Evolutionary conservation across 2,113 vertebrate species (phyloP), one percentile per base, ranked within the genome.

Genomic region (Actinemys pallida): DNA sequence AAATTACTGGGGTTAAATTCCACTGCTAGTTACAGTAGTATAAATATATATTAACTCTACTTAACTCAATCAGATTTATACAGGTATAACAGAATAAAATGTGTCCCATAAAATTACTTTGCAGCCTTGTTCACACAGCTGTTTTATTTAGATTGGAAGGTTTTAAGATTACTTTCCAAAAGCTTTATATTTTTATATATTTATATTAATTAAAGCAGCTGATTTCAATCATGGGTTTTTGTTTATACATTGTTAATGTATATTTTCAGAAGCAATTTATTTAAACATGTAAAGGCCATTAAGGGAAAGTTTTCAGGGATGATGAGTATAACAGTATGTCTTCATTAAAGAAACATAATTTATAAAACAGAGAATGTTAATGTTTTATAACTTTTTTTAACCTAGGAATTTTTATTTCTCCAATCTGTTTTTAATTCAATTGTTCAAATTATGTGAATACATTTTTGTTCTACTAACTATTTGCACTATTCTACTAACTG

Each of bases 251-350:
- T 91, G 76, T 92, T 95, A 96, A 95, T 94, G 56, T 93, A 59
- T 96, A 89, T 97, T 98, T 98, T 96, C 59, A 93, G 84, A 81
- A 96, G 75, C 93, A 89, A 93, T 95, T 96, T 97, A 90, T 90
- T 96, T 93, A 95, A 96, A 96, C 84, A 88, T 96, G 22, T 93
- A 93, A 96, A 94, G 90, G 78, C 72, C 96, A 94, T 91, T 97
- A 94, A 89, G 95, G 89, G 90, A 96, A 93, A 96, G 96, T 94
- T 94, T 94, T 96, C 91, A 96, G 89, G 92, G 89, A 90, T 56
- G 5, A 91, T 10, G 50, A 95, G 50, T 95, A 20, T 95, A 97
- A 90, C 54, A 93, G 31, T 85, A 83, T 91, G 35, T 29, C 93
- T 97, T 97, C 97, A 90, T 92, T 95, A 95, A 97, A 96, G 86